Conservation (phyloP, 1,140 invertebrate genomes). For the Diprion similis region DNA sequence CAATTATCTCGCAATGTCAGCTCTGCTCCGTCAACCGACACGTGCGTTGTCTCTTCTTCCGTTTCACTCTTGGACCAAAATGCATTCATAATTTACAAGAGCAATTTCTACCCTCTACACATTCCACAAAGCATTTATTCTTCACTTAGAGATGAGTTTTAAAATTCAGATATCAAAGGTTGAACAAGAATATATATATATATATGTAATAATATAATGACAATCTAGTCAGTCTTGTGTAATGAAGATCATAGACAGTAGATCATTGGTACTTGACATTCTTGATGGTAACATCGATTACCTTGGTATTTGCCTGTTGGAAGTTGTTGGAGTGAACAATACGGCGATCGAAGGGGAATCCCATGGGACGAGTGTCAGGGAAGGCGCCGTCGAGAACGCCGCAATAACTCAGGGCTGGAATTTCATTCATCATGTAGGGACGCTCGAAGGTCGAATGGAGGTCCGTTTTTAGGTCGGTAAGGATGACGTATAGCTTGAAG, state of each 20-base stretch:
- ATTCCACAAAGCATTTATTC: too few relatives aligned
- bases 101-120: too few relatives aligned
- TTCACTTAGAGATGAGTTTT: too few relatives aligned
- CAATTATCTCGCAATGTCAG: not conserved
- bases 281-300: conserved; percentile 4
- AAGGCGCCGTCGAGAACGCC: conserved; percentile 25
- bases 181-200: not conserved
- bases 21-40: not conserved
- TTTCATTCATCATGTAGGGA: conserved; percentile 23
- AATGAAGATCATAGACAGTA: not conserved
- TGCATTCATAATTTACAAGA: too few relatives aligned
- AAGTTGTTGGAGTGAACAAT: conserved; percentile 7
- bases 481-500: conserved; percentile 63
- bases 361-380: conserved; percentile 41
- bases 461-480: conserved; percentile 42
- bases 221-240: not conserved
- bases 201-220: not conserved
- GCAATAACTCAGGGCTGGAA: conserved; percentile 15
- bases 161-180: too few relatives aligned
- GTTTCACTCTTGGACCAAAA: not conserved
- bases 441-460: not conserved
- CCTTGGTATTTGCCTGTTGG: not conserved
- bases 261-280: not conserved
- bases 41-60: not conserved
- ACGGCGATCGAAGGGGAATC: conserved; percentile 40